Base-by-base conservation (phyloP, 2,888 invertebrate genomes). In the Acrocera orbiculus region DNA sequence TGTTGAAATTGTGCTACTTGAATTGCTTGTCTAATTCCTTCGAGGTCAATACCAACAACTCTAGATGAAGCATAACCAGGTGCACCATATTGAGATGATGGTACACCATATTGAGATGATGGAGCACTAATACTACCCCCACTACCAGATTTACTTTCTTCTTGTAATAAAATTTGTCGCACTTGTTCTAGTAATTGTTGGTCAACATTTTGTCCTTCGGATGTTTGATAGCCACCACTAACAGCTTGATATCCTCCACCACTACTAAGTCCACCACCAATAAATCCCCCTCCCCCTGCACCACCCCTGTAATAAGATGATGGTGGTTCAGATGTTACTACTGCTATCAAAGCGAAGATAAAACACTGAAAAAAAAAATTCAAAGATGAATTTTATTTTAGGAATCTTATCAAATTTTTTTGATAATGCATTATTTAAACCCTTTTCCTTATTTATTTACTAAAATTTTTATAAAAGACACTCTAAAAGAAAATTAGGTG, bases 1-100 rank as follows among this genome's bases (percentile, higher is more conserved):
- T 82, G 81, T 46, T 76, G 70, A 67, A 75, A 83, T 52, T 85
- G 82, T 27, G 85, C 85, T 42, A 85, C 83, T 58, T 85, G 83
- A 62, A 85, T 78, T 47, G 82, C 83, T 50, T 82, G 83, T 50
- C 80, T 78, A 51, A 83, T 78, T 42, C 79, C 82, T 49, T 83
- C 85, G 42, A 85, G 73, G 61, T 81, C 76, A 60, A 85, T 76
- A 44, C 83, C 85, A 45, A 82, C 80, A 35, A 85, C 82, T 47
- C 76, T 70, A 44, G 69, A 64, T 30, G 42, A 47, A n/a, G n/a
- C n/a, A 39, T 42, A 40, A 38, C 57, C 54, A 19, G 58, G 56
- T 42, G 66, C 76, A 40, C 76, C 77, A 59, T 76, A 76, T 40
- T 65, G 64, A 1, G 74, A 65, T 30, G 74, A 73, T 37, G 78